Percentiles rank a stretch among this genome's conserved stretches.
Conservation (phyloP, 2,888 invertebrate genomes). For the Orchesellides sinensis region DNA sequence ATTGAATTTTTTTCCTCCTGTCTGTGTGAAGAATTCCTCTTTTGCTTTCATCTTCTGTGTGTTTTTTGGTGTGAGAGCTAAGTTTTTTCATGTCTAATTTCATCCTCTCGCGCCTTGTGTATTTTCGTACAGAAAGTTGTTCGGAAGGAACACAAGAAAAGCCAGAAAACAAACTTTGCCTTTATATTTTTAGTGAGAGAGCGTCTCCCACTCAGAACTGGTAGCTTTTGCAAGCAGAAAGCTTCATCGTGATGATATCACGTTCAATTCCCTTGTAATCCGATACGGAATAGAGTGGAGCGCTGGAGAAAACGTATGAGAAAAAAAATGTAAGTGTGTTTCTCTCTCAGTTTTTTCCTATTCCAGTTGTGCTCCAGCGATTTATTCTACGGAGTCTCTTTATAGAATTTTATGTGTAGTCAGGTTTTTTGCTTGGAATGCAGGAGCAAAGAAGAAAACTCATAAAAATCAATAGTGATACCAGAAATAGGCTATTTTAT, state of each 20-base stretch:
- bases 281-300: constrained; percentile 50
- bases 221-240: background rate
- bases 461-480: too few species aligned
- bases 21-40: too few species aligned
- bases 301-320: constrained; percentile 59
- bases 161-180: background rate
- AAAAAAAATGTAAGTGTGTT: constrained; percentile 53
- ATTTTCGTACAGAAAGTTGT: constrained; percentile 1
- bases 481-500: too few species aligned
- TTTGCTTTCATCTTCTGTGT: background rate
- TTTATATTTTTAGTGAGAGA: background rate
- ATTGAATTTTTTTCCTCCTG: background rate
- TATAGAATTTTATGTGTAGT: too few species aligned
- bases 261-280: constrained; percentile 52
- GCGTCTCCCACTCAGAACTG: background rate
- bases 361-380: background rate
- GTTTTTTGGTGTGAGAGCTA: constrained; percentile 23
- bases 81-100: constrained; percentile 42
- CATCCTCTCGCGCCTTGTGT: constrained; percentile 4
- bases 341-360: background rate
- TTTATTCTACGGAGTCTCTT: too few species aligned
- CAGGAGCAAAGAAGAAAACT: too few species aligned
- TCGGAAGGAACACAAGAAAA: constrained; percentile 20
- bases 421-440: too few species aligned
- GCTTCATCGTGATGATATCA: constrained; percentile 39